A percentile compares a stretch with the other conserved stretches of the same genome.
These are phyloP conservation scores for Cephalopachus bancanus DNA, from an alignment of 2,797 vertebrate genomes.

Conservation along the genomic window DNA sequence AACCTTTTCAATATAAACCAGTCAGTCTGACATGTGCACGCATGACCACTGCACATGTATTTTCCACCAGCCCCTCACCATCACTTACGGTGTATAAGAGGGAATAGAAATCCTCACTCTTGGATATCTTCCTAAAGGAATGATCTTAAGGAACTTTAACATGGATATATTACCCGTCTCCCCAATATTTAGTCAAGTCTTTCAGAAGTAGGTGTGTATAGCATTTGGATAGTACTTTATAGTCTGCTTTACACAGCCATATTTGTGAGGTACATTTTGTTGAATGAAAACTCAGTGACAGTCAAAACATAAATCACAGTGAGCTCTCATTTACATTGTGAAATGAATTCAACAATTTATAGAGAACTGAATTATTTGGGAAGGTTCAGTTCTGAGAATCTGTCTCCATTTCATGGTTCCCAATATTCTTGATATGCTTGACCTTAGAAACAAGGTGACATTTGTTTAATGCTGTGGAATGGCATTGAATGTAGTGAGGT, in stretches of 20 bases:
- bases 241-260: neutral
- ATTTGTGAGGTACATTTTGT: neutral
- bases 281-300: neutral
- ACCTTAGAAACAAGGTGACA: neutral
- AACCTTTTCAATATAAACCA: too few species aligned
- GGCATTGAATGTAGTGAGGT: neutral
- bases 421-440: neutral
- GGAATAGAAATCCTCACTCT: neutral
- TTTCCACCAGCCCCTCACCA: neutral
- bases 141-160: neutral
- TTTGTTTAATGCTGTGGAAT: neutral
- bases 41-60: rapidly evolving
- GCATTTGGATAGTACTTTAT: neutral
- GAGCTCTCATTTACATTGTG: neutral
- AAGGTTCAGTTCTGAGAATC: neutral
- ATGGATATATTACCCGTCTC: neutral
- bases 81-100: neutral
- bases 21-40: too few species aligned
- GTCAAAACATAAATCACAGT: neutral
- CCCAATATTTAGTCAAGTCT: neutral
- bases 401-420: neutral
- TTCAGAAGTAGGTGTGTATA: neutral
- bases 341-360: neutral
- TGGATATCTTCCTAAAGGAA: neutral
- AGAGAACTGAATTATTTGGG: neutral